These are phyloP conservation scores for Lepidurus packardi DNA, from an alignment of 1,140 invertebrate genomes.

Conservation along the genomic window DNA sequence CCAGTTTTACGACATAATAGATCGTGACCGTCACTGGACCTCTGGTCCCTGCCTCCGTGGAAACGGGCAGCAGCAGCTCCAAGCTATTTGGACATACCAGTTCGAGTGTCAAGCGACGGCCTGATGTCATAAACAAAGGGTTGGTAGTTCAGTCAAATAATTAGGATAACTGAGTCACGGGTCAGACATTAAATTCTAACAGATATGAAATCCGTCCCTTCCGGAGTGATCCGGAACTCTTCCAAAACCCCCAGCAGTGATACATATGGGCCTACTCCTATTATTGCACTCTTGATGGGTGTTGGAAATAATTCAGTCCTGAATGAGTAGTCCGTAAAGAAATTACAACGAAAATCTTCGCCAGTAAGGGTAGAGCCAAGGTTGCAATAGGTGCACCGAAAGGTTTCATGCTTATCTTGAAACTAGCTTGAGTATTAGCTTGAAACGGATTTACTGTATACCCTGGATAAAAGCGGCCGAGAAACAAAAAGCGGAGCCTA, in stretches of 20 bases:
- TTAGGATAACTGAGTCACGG: too few relatives aligned
- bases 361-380: constrained; percentile 41
- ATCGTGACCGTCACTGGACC: too few relatives aligned
- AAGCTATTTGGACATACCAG: too few relatives aligned
- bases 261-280: constrained; percentile 24
- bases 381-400: neutral
- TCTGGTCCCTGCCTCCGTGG: too few relatives aligned
- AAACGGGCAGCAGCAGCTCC: too few relatives aligned
- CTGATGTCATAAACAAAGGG: too few relatives aligned
- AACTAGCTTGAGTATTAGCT: too few relatives aligned
- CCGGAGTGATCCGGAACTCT: neutral
- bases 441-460: neutral
- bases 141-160: too few relatives aligned
- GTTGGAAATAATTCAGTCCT: constrained; percentile 35
- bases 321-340: constrained; percentile 44
- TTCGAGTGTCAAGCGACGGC: too few relatives aligned
- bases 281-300: constrained; percentile 24
- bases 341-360: constrained; percentile 46
- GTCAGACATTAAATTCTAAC: too few relatives aligned
- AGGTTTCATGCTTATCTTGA: neutral
- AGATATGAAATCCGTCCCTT: too few relatives aligned
- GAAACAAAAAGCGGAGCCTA: neutral
- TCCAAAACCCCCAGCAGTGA: constrained; percentile 30
- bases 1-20: too few relatives aligned
- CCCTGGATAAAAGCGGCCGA: neutral